Conservation (phyloP, 1,140 invertebrate genomes). For the Lasaia peninsularis region DNA sequence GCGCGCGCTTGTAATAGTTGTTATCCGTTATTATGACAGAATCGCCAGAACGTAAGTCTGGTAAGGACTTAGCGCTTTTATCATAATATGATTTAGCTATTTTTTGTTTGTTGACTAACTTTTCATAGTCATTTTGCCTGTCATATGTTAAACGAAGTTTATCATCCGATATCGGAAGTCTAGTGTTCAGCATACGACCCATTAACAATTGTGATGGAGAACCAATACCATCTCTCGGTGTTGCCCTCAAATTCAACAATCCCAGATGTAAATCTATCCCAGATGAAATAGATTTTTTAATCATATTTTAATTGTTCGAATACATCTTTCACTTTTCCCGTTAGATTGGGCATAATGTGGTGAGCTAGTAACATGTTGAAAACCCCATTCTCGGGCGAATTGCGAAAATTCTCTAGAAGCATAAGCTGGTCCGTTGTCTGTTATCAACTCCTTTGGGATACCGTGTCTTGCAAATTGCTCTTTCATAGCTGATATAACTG, state of each 20-base stretch:
- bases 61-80: background rate
- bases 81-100: background rate
- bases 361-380: conserved; percentile 16
- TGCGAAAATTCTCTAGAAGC: too few species aligned
- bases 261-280: conserved; percentile 21
- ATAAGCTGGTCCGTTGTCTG: conserved; percentile 18
- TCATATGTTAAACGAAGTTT: background rate
- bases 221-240: conserved; percentile 20
- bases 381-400: too few species aligned
- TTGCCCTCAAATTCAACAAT: conserved; percentile 25
- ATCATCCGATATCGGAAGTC: background rate
- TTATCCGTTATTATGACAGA: background rate
- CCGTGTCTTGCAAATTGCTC: conserved; percentile 22
- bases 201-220: conserved; percentile 14
- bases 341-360: conserved; percentile 26
- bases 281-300: conserved; percentile 23
- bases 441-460: conserved; percentile 18
- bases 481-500: conserved; percentile 19
- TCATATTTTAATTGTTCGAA: conserved; percentile 23
- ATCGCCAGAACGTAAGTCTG: background rate
- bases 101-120: background rate
- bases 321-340: conserved; percentile 21
- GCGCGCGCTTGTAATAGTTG: background rate
- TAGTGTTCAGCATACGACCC: conserved; percentile 12
- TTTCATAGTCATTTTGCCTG: background rate